Percentiles rank a stretch among this genome's conserved stretches.
Evolutionary conservation across 64 coral and sea anemone species (phyloP).

Genomic region (Dendrophyllia cribrosa): DNA sequence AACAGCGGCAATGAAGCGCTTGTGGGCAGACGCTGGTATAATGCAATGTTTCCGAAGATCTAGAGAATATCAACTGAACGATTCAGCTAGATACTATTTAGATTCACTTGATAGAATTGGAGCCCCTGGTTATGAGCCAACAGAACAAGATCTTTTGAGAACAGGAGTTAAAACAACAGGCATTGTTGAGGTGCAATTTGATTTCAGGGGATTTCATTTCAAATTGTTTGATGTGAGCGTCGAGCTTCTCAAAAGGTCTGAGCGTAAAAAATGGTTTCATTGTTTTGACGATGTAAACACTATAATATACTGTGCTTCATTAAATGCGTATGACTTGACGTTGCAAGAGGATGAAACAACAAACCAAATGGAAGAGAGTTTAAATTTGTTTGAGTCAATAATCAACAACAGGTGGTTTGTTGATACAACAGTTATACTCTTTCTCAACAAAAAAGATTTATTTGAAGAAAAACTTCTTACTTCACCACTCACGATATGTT

Average conservation of each 20-base stretch:
- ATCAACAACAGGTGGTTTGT: conserved; percentile 99
- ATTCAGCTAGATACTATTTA: conserved; percentile 97
- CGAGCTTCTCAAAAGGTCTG: conserved; percentile 72
- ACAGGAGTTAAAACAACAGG: conserved; percentile 97
- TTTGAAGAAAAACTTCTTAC: conserved; percentile 97
- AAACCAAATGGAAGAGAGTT: conserved; percentile 99
- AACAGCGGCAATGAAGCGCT: conserved; percentile 87
- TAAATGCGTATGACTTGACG: conserved; percentile 93
- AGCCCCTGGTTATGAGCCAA: conserved; percentile 80
- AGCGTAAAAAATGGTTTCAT: conserved; percentile 98
- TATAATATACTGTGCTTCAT: conserved; percentile 97
- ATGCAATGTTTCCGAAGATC: conserved; percentile 87
- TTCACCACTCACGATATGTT: conserved; percentile 95
- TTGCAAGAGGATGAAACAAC: conserved; percentile 96
- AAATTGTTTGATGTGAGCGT: conserved; percentile 98
- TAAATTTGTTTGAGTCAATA: conserved; percentile 99
- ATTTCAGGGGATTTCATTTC: conserved; percentile 98
- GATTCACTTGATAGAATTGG: conserved; percentile 97
- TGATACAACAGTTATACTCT: conserved; percentile 97
- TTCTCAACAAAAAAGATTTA: conserved; percentile 99
- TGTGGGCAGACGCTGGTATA: conserved; percentile 89
- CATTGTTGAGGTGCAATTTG: conserved; percentile 97
- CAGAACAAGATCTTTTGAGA: conserved; percentile 96
- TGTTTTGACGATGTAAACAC: conserved; percentile 99
- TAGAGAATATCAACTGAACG: conserved; percentile 93